Evolutionary conservation across 92 coral and sea anemone species (phyloP).

Genomic region (Scolanthus callimorphus): DNA sequence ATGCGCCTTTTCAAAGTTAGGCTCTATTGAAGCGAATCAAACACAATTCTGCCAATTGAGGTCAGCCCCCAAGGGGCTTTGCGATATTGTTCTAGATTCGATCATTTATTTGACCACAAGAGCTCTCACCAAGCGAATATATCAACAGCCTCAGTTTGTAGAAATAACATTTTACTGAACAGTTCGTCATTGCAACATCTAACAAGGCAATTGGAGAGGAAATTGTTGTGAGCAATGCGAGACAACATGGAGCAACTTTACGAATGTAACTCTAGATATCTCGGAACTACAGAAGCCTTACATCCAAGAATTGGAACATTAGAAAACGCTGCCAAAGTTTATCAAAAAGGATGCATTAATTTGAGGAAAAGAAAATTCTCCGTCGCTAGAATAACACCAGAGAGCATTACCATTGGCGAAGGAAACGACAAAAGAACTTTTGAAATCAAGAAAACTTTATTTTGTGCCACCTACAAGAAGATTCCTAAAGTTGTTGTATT

Average conservation of each 20-base stretch:
- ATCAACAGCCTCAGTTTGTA: too few species aligned
- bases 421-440: constrained; percentile 14
- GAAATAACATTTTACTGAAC: too few species aligned
- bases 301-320: constrained; percentile 59
- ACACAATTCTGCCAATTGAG: too few species aligned
- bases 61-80: too few species aligned
- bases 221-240: too few species aligned
- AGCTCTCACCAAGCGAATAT: too few species aligned
- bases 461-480: constrained; percentile 74
- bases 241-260: background rate
- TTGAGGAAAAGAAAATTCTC: constrained; percentile 10
- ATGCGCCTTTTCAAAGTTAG: too few species aligned
- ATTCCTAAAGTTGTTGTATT: constrained; percentile 76
- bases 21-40: too few species aligned
- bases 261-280: constrained; percentile 42
- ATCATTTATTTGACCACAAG: too few species aligned
- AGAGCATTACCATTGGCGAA: constrained; percentile 21
- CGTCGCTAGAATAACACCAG: constrained; percentile 15
- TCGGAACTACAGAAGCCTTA: constrained; percentile 40
- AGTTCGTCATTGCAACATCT: too few species aligned
- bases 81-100: too few species aligned
- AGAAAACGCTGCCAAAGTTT: constrained; percentile 56
- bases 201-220: too few species aligned
- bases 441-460: constrained; percentile 42
- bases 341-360: constrained; percentile 55